A percentile compares a stretch with the other conserved stretches of the same genome.
These are phyloP conservation scores for Lacanobia oleracea DNA, from an alignment of 2,888 invertebrate genomes.

Conservation along the genomic window DNA sequence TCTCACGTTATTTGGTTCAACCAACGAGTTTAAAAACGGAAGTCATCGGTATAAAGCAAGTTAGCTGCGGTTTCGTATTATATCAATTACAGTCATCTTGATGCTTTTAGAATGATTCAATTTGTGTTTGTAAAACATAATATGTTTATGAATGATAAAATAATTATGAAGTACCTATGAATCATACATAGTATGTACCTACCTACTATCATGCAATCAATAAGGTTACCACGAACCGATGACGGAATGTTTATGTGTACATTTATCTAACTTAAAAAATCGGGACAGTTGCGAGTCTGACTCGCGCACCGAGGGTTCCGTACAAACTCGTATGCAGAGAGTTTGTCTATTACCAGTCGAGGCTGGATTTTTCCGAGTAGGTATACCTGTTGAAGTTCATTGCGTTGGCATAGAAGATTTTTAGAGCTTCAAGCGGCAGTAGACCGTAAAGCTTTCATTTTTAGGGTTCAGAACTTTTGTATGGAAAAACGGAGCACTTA, in stretches of 20 bases:
- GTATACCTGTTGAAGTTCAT: too few species aligned
- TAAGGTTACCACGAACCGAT: conserved; percentile 26
- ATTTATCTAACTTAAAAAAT: too few species aligned
- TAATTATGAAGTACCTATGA: conserved; percentile 26
- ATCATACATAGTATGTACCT: conserved; percentile 18
- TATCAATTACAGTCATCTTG: conserved; percentile 12
- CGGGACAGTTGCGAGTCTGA: too few species aligned
- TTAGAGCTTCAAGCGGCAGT: too few species aligned
- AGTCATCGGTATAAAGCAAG: conserved; percentile 5
- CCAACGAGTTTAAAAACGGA: conserved; percentile 13
- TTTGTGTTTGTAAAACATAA: conserved; percentile 38
- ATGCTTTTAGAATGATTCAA: conserved; percentile 24
- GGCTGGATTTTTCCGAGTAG: too few species aligned
- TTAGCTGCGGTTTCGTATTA: background rate
- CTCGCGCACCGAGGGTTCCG: too few species aligned
- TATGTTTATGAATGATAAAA: conserved; percentile 31
- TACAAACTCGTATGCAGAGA: too few species aligned
- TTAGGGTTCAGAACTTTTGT: too few species aligned
- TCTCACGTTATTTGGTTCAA: conserved; percentile 38
- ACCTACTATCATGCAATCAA: conserved; percentile 22
- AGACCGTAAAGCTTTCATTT: too few species aligned
- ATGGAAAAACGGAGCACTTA: too few species aligned
- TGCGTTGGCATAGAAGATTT: too few species aligned
- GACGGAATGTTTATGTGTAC: conserved; percentile 20
- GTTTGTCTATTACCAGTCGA: too few species aligned